These are phyloP conservation scores for Megastigmus dorsalis DNA, from an alignment of 2,888 invertebrate species.

Conservation along the genomic window DNA sequence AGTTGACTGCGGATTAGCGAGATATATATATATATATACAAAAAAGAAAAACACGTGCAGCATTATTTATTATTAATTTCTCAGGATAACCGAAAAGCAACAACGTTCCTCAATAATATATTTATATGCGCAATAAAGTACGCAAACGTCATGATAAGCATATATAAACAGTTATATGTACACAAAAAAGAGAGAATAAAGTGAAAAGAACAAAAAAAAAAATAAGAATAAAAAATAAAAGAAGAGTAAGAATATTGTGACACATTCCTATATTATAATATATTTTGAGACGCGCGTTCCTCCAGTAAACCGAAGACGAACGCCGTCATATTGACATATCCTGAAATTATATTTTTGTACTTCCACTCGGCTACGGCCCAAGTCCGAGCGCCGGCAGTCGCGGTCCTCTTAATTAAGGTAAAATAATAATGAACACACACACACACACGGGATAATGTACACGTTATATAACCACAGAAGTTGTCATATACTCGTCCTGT, in stretches of 20 bases:
- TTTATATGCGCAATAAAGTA: neutral
- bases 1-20: no score
- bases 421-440: neutral
- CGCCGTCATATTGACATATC: constrained; percentile 64
- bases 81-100: constrained; percentile 22
- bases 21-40: no score
- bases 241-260: constrained; percentile 2
- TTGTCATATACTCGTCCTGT: constrained; percentile 6
- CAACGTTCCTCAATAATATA: constrained; percentile 43
- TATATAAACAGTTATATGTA: no score
- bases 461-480: neutral
- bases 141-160: constrained; percentile 8
- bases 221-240: neutral
- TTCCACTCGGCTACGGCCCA: constrained; percentile 56
- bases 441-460: neutral
- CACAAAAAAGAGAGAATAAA: no score
- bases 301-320: no score
- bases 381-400: constrained; percentile 3
- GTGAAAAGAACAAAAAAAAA: no score
- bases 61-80: no score
- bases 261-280: constrained; percentile 49
- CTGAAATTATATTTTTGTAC: constrained; percentile 70
- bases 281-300: constrained; percentile 30
- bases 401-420: constrained; percentile 21
- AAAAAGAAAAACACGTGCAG: no score